Evolutionary conservation across 2,888 invertebrate species (phyloP), one percentile per base, ranked within the genome.

Genomic region (Drosophila vallismaia): DNA sequence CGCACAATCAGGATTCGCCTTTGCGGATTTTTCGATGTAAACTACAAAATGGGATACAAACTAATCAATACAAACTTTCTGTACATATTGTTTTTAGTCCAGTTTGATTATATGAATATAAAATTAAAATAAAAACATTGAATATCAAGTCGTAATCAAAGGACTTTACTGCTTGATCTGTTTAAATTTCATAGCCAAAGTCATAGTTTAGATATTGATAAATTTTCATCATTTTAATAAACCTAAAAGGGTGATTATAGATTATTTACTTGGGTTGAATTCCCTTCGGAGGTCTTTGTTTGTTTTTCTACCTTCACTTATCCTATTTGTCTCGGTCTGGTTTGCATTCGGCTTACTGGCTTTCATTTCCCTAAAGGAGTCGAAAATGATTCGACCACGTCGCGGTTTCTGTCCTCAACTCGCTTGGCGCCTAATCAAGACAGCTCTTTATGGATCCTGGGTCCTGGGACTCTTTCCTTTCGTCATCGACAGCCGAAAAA

Each of bases 391-490:
- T 29, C 54, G 54, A 31, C 48, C 46, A 7, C 45, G 58, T 9
- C 42, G 19, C 7, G 28, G 52, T 54, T 69, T 70, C 33, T 59
- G 67, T 4, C 74, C 48, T 14, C 63, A 53, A 4, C 44, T 77
- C 12, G 71, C 51, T 24, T 40, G 46, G 12, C 45, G 67, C 0
- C 53, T 58, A 44, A 38, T 80, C 0, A 55, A 46, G 49, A 44
- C 66, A 1, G 51, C 55, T 12, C 36, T 75, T 0, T 73, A 71
- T 10, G 24, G 48, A 0, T 80, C 85, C 10, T 73, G 78, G 81
- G 31, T 52, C 0, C 29, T 80, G 12, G 81, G 85, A 0, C 8
- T 85, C 12, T 73, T 81, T 14, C 85, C 85, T 1, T 85, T 77
- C 14, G 42, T 40, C 7, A 68, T 68, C 28, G 36, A 26, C 4